Conservation (phyloP, 2,888 invertebrate species). For the Sarcophaga carnaria region DNA sequence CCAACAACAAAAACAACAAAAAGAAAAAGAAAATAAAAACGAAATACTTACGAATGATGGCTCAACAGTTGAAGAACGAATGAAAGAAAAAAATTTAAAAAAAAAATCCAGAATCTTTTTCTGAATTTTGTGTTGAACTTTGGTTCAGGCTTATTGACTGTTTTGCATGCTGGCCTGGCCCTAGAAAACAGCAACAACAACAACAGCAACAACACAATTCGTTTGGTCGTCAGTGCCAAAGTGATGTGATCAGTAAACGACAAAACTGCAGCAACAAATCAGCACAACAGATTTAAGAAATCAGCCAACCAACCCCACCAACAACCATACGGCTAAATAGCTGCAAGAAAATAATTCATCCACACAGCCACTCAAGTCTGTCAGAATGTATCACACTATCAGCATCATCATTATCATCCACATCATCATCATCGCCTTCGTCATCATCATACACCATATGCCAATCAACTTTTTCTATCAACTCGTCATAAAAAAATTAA, state of each 20-base stretch:
- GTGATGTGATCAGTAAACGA: not conserved
- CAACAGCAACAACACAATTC: slow-evolving; percentile 16
- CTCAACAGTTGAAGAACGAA: slow-evolving; percentile 1
- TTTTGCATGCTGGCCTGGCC: slow-evolving; percentile 56
- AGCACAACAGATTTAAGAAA: not conserved
- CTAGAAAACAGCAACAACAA: not conserved
- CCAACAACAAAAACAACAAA: too few relatives aligned
- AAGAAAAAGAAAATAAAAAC: slow-evolving; percentile 4
- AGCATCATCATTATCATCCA: too few relatives aligned
- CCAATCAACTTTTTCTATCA: slow-evolving; percentile 31
- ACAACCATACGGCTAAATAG: not conserved
- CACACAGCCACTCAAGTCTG: too few relatives aligned
- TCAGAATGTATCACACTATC: too few relatives aligned
- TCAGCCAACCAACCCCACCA: not conserved
- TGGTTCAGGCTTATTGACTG: slow-evolving; percentile 61
- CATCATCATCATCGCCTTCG: too few relatives aligned
- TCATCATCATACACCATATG: not conserved
- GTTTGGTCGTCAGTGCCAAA: not conserved
- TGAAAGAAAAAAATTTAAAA: too few relatives aligned
- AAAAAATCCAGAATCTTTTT: not conserved
- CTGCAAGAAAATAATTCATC: not conserved
- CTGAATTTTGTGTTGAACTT: slow-evolving; percentile 46
- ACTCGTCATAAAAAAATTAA: slow-evolving; percentile 2
- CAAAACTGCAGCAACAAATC: not conserved
- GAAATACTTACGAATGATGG: slow-evolving; percentile 18